Evolutionary conservation across 2,888 invertebrate genomes (phyloP).

Genomic region (Petrolisthes manimaculis): DNA sequence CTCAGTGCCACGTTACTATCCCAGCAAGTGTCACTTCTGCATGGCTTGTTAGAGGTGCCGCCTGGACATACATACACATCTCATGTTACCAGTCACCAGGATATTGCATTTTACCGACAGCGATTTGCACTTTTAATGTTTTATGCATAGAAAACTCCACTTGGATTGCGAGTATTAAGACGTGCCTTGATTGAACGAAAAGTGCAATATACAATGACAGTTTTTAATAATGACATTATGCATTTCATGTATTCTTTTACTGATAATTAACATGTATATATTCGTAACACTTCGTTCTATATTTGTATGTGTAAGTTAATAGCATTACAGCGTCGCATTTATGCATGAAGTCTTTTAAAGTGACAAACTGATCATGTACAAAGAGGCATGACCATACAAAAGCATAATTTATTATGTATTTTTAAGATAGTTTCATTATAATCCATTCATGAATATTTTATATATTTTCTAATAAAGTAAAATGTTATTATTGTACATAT

Average conservation of each 20-base stretch:
- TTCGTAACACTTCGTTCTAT: conserved; percentile 26
- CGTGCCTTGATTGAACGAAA: conserved; percentile 27
- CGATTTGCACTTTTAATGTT: conserved; percentile 2
- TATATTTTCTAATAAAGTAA: not conserved
- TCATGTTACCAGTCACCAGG: too few relatives aligned
- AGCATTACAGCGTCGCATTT: conserved; percentile 20
- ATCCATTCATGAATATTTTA: not conserved
- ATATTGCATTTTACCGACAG: too few relatives aligned
- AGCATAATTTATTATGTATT: conserved; percentile 23
- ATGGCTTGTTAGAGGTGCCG: too few relatives aligned
- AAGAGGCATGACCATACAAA: conserved; percentile 17
- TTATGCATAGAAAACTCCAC: not conserved
- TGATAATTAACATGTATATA: conserved; percentile 45
- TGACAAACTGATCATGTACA: conserved; percentile 37
- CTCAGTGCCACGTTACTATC: too few relatives aligned
- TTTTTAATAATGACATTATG: conserved; percentile 12
- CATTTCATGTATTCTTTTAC: conserved; percentile 23
- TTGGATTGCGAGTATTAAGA: not conserved
- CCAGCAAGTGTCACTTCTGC: too few relatives aligned
- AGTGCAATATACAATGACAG: conserved; percentile 20
- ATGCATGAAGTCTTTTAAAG: conserved; percentile 29
- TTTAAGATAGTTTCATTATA: not conserved
- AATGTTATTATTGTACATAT: not conserved
- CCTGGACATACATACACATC: too few relatives aligned
- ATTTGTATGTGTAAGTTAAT: conserved; percentile 27